A percentile compares a stretch with the other conserved stretches of the same genome.
Conservation (phyloP, 2,113 vertebrate genomes). For the Tyrannus savana region DNA sequence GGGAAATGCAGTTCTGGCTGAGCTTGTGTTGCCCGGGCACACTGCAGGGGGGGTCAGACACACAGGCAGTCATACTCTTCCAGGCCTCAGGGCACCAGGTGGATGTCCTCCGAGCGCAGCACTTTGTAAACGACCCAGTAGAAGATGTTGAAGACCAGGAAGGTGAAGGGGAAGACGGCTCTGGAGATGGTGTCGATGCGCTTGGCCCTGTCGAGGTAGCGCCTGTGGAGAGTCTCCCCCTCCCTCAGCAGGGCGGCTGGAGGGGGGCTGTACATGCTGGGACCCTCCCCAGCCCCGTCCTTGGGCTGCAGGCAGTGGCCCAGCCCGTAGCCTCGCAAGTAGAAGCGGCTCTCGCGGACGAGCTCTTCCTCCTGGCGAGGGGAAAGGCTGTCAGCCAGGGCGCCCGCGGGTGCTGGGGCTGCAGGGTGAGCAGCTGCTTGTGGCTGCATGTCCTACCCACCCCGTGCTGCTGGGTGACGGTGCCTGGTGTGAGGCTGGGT, state of each 20-base stretch:
- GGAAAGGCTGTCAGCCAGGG: neutral
- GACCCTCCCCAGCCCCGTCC: conserved; percentile 74
- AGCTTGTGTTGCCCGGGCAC: neutral
- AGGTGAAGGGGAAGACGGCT: conserved; percentile 90
- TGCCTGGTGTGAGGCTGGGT: rapidly evolving
- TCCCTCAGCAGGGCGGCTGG: conserved; percentile 69
- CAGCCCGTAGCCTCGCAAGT: conserved; percentile 86
- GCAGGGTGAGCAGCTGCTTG: rapidly evolving
- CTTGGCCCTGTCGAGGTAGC: conserved; percentile 86
- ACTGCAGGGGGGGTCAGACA: neutral
- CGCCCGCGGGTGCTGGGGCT: rapidly evolving
- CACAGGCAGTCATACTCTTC: neutral
- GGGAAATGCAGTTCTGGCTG: neutral
- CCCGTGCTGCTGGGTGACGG: rapidly evolving
- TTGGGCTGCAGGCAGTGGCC: conserved; percentile 85
- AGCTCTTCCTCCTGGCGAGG: conserved; percentile 83
- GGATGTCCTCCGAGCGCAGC: conserved; percentile 87
- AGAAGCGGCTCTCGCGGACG: conserved; percentile 82
- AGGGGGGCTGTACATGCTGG: conserved; percentile 70
- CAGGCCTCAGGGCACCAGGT: conserved; percentile 71
- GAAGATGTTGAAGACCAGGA: conserved; percentile 94
- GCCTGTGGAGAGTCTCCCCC: conserved; percentile 75
- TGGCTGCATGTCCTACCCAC: neutral
- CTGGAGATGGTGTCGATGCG: conserved; percentile 91
- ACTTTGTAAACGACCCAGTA: conserved; percentile 96